Conservation (phyloP, 2,888 invertebrate species). For the Carpatolechia fugitivella region DNA sequence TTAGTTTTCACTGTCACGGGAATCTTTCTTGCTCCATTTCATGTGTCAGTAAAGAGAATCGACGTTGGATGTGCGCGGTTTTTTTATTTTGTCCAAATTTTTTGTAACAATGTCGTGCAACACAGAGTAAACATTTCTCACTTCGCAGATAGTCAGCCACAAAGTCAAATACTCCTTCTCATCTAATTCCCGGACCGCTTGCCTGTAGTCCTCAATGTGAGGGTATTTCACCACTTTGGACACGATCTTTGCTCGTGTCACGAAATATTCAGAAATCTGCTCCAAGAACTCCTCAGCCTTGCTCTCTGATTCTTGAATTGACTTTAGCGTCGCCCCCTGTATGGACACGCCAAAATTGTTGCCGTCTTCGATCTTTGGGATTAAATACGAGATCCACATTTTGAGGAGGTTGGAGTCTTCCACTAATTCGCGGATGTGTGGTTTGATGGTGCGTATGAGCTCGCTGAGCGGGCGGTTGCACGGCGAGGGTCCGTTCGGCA, state of each 20-base stretch:
- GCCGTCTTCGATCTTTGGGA: conserved; percentile 11
- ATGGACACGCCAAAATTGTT: conserved; percentile 10
- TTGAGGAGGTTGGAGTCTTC: conserved; percentile 11
- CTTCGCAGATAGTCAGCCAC: conserved; percentile 95
- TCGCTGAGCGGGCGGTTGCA: conserved; percentile 7
- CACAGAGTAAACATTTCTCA: conserved; percentile 98
- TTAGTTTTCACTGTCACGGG: too few relatives aligned
- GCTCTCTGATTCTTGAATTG: background rate
- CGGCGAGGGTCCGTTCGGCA: conserved; percentile 15
- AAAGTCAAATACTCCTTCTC: conserved; percentile 97
- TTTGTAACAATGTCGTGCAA: conserved; percentile 91
- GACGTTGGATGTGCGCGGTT: conserved; percentile 2
- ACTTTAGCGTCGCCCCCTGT: background rate
- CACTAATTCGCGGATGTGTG: conserved; percentile 1
- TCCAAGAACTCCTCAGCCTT: conserved; percentile 7
- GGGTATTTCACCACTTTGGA: conserved; percentile 12
- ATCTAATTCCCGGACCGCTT: conserved; percentile 84
- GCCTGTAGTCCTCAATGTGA: conserved; percentile 11
- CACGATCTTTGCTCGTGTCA: conserved; percentile 6
- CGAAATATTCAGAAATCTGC: conserved; percentile 1
- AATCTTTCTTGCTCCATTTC: too few relatives aligned
- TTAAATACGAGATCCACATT: conserved; percentile 9
- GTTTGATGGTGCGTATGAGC: conserved; percentile 1
- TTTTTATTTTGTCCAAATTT: conserved; percentile 12
- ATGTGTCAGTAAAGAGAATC: conserved; percentile 4